phyloP scores from a whole-genome alignment of 2,113 vertebrate genomes.

The Tinamus guttatus region DNA sequence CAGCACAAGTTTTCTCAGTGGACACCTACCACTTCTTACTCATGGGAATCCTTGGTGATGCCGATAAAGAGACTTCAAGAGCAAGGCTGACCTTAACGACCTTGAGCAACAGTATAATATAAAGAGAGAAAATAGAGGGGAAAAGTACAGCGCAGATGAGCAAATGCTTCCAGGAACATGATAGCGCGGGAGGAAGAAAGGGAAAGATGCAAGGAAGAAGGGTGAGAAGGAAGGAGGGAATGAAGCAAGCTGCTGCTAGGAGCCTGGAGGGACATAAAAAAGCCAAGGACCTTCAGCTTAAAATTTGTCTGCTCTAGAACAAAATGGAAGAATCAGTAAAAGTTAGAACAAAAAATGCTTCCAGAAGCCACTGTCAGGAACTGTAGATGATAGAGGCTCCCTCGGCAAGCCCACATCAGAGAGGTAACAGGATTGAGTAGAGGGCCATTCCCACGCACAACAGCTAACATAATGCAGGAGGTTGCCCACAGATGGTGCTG shows the following conservation, averaged over 20 bases:
- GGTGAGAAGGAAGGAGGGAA: neutral
- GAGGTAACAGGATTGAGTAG: neutral
- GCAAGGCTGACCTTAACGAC: neutral
- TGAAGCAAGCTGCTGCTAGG: neutral
- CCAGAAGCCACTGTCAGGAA: accelerated
- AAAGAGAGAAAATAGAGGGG: neutral
- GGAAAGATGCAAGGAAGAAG: neutral
- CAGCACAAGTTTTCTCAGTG: neutral
- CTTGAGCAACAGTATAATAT: neutral
- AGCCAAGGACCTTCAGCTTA: neutral
- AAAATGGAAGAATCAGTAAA: neutral
- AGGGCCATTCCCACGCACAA: neutral
- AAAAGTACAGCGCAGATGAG: neutral
- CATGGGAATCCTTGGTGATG: neutral
- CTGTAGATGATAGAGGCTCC: neutral
- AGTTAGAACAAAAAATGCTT: neutral
- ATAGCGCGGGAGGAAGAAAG: neutral
- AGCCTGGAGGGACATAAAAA: neutral
- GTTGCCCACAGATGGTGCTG: neutral
- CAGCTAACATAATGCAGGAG: neutral
- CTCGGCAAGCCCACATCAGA: neutral
- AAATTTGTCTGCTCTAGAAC: neutral
- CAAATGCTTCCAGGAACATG: neutral
- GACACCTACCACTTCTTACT: neutral
- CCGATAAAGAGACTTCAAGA: conserved; percentile 39